Conservation (phyloP, 2,888 invertebrate species). For the Escarpia spicata region DNA sequence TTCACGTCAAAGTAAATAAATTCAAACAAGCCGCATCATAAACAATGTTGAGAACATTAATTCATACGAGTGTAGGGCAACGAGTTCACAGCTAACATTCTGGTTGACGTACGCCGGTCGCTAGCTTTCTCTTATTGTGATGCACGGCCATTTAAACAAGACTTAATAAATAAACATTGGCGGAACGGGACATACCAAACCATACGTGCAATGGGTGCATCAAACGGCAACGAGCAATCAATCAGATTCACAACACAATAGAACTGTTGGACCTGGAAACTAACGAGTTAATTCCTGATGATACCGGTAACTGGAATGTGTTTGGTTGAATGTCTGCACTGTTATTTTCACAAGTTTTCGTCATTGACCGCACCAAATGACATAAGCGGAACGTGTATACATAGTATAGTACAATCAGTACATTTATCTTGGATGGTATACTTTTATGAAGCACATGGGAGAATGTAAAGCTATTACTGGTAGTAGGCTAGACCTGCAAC, state of each 20-base stretch:
- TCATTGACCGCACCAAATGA: background rate
- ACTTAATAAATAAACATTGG: background rate
- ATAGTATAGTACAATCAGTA: background rate
- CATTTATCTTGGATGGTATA: background rate
- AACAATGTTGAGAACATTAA: background rate
- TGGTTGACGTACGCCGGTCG: background rate
- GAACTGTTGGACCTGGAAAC: background rate
- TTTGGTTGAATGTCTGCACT: background rate
- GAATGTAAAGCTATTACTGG: background rate
- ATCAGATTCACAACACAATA: background rate
- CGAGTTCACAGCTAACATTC: constrained; percentile 5
- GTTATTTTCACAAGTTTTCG: background rate
- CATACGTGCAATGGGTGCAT: background rate
- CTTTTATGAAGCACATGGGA: background rate
- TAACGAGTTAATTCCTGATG: background rate
- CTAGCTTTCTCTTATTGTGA: background rate
- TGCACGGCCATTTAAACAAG: constrained; percentile 4
- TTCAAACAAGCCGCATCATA: background rate
- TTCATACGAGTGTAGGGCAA: background rate
- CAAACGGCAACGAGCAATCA: background rate
- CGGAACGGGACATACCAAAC: background rate
- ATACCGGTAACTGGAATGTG: background rate
- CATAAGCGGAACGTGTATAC: background rate
- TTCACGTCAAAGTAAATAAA: background rate
- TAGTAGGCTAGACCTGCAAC: no score